phyloP scores from a whole-genome alignment of 2,113 vertebrate genomes.

The Turdus rufiventris region DNA sequence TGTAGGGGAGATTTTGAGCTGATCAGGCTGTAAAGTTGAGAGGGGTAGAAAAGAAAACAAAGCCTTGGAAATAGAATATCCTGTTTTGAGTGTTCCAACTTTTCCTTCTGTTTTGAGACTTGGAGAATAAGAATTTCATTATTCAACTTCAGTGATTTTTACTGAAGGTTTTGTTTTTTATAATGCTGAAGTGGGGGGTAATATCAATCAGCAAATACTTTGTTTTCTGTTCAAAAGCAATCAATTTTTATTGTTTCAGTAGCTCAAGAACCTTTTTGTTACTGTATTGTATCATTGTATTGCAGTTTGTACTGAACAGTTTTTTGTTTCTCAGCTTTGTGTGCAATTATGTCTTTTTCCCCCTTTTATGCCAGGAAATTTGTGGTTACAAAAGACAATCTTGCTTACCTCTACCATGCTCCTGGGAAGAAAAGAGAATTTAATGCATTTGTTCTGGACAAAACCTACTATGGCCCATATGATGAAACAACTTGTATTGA shows the following conservation, averaged over 20 bases:
- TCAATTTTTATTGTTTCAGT: background rate
- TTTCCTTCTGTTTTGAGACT: background rate
- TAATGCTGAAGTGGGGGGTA: fast-evolving
- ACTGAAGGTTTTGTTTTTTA: background rate
- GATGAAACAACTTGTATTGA: slow-evolving; percentile 96
- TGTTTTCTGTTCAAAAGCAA: background rate
- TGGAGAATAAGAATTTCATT: background rate
- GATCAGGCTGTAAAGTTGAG: background rate
- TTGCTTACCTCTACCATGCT: slow-evolving; percentile 91
- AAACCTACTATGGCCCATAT: slow-evolving; percentile 92
- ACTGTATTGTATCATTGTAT: background rate
- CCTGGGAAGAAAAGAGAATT: slow-evolving; percentile 89
- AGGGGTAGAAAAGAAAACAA: background rate
- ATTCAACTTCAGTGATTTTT: background rate
- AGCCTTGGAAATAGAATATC: background rate
- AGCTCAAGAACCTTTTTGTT: background rate
- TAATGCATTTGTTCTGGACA: slow-evolving; percentile 93
- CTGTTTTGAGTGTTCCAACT: background rate
- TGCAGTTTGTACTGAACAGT: background rate
- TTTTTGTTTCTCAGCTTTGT: background rate
- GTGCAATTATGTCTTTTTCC: background rate
- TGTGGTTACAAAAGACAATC: slow-evolving; percentile 88
- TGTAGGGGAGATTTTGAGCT: background rate
- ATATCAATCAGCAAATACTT: background rate
- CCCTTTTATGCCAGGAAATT: slow-evolving; percentile 78